Evolutionary conservation across 2,888 invertebrate species (phyloP).

Genomic region (Aspidapion aeneum): DNA sequence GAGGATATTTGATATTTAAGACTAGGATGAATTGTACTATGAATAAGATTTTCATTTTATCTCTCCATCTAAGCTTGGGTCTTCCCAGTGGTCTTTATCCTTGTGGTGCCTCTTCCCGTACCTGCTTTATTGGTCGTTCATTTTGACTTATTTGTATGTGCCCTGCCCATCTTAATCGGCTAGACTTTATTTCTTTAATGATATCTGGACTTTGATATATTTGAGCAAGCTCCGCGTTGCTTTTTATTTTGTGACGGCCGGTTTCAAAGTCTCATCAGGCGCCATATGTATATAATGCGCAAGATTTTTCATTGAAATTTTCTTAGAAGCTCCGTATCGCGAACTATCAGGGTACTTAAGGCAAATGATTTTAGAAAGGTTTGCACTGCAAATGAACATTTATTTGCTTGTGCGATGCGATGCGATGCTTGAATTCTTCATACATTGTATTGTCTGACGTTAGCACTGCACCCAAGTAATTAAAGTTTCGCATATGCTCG

Average conservation of each 20-base stretch:
- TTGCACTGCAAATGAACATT: slow-evolving; percentile 1
- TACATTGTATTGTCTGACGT: not conserved
- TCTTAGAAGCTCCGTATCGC: not conserved
- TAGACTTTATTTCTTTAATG: too few relatives aligned
- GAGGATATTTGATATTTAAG: too few relatives aligned
- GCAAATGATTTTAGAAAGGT: slow-evolving; percentile 6
- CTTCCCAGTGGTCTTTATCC: not conserved
- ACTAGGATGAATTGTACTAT: too few relatives aligned
- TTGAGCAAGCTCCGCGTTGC: not conserved
- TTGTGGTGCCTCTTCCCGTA: not conserved
- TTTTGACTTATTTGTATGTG: slow-evolving; percentile 3
- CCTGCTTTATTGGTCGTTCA: not conserved
- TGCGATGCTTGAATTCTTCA: not conserved
- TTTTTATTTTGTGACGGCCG: not conserved
- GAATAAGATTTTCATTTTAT: not conserved
- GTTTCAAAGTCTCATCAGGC: not conserved
- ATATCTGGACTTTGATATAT: not conserved
- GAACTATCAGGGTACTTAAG: not conserved
- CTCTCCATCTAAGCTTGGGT: slow-evolving; percentile 3
- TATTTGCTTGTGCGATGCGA: not conserved
- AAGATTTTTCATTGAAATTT: not conserved
- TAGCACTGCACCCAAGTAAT: slow-evolving; percentile 8
- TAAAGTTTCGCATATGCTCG: slow-evolving; percentile 4
- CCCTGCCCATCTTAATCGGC: slow-evolving; percentile 2
- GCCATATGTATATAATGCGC: slow-evolving; percentile 1